Evolutionary conservation across 2,113 vertebrate genomes (phyloP), one percentile per base, ranked within the genome.

Genomic region (Ranitomeya imitator): DNA sequence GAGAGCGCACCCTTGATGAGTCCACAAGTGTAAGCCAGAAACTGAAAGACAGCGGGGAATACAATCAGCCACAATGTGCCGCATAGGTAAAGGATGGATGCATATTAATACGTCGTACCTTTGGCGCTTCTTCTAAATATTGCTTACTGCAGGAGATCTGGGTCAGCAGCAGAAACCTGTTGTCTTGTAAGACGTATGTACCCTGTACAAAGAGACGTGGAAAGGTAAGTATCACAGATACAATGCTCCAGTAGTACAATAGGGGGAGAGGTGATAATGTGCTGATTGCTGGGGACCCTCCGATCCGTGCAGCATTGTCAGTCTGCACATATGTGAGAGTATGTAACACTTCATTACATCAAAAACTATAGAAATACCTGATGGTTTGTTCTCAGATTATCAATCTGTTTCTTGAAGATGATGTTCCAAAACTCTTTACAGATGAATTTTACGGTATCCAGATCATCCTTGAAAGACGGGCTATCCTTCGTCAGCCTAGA

Each of bases 341-440:
- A 37, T 37, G 4, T 45, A 3, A 45, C 37, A 45, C 37, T 45
- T 45, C 37, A 45, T 45, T 45, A 45, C 37, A 45, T 45, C 37
- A 45, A 45, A 45, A 45, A 4, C 37, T 4, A 45, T 45, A 45
- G 37, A 45, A 45, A 45, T 90, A 97, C 97, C 96, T 97, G 97
- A 87, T 97, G 97, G 90, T 97, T 97, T 69, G 97, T 97, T 90
- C 96, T 91, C 37, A 97, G 94, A 90, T 97, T 96, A 91, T 96
- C 96, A 12, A 96, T 92, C 91, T 97, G 96, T 90, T 97, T 97
- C 67, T 92, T 94, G 92, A 96, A 97, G 54, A 96, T 89, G 3
- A 95, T 94, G 2, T 91, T 95, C 97, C 97, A 97, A 90, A 97
- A 95, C 88, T 97, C 97, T 92, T 96, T 97, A 90, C 97, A 97